Base-by-base conservation (phyloP, 1,140 invertebrate species). In the Brachionus paranguensis region DNA sequence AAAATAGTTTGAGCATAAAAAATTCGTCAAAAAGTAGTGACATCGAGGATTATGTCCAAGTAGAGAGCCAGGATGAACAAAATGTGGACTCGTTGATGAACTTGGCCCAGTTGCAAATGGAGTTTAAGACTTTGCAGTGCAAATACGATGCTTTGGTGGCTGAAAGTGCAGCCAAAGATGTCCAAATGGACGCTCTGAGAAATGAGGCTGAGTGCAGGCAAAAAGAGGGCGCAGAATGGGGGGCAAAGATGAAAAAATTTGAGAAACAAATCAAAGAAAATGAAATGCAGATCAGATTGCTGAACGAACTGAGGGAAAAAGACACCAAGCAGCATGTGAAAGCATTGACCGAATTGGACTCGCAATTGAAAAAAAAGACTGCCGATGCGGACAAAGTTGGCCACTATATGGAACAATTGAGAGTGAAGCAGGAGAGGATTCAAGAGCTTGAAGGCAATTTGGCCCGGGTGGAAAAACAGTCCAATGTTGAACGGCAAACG, bases 351-450 rank as follows among this genome's bases (percentile, higher is more conserved):
- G 78, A 81, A 60, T 45, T 81, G 53, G 78, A 81, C 29, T 41
- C 45, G 33, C 78, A 81, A n/a, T 68, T 81, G 50, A 81, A 81
- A 47, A 81, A 81, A 47, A 81, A 81, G 78, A 64, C 78, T 12
- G 37, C 53, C 17, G 78, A 81, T 45, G 78, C 78, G 17, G 78
- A 81, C n/a, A 81, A 81, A 81, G 78, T 81, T 27, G 37, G 43
- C 14, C 78, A 81, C 37, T 81, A 64, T 24, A 41, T 81, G 53
- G 78, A 81, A 41, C 78, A 81, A 47, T 68, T 81, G 33, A 60
- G 78, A 14, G 37, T 47, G 3, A 81, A 81, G 50, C 78, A 81
- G 20, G 78, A 81, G 17, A 55, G 78, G 29, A 81, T 81, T 17
- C 78, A 81, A 41, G 78, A 81, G 37, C 43, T 81, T 24, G 78